These are phyloP conservation scores for Alitta virens DNA, from an alignment of 2,888 invertebrate species.

Conservation along the genomic window DNA sequence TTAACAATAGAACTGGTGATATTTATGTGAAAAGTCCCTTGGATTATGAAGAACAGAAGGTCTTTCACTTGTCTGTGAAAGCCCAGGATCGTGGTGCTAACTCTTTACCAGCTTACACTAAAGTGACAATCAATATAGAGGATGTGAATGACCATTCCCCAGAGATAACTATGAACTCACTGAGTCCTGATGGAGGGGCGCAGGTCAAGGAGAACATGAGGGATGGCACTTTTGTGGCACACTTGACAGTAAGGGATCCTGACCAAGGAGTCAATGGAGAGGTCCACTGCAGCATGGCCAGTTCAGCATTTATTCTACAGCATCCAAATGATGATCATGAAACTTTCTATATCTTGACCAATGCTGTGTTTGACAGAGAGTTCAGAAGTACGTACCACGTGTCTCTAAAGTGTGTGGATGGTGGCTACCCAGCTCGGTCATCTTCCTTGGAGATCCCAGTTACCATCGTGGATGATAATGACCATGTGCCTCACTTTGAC, in stretches of 20 bases:
- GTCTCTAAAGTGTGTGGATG: conserved; percentile 3
- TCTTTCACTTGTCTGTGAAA: conserved; percentile 19
- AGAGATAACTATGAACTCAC: conserved; percentile 19
- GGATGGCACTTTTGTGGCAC: conserved; percentile 10
- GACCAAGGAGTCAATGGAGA: conserved; percentile 61
- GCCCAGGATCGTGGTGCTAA: conserved; percentile 20
- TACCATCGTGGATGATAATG: conserved; percentile 13
- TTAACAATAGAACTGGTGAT: conserved; percentile 21
- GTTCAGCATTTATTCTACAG: conserved; percentile 13
- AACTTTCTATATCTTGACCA: conserved; percentile 26
- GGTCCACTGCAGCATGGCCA: conserved; percentile 4
- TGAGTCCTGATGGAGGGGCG: conserved; percentile 12
- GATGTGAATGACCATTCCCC: conserved; percentile 30
- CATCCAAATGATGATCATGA: neutral
- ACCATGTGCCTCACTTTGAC: conserved; percentile 11
- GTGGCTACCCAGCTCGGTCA: conserved; percentile 17
- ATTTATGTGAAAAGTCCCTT: conserved; percentile 5
- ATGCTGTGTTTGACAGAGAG: conserved; percentile 16
- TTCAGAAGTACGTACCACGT: conserved; percentile 1
- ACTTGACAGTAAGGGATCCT: conserved; percentile 8
- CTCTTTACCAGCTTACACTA: conserved; percentile 14
- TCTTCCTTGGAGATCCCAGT: conserved; percentile 9
- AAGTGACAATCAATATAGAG: conserved; percentile 21
- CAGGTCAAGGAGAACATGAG: conserved; percentile 22
- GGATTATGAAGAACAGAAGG: conserved; percentile 6